Base-by-base conservation (phyloP, 2,113 vertebrate genomes). In the Cairina moschata region DNA sequence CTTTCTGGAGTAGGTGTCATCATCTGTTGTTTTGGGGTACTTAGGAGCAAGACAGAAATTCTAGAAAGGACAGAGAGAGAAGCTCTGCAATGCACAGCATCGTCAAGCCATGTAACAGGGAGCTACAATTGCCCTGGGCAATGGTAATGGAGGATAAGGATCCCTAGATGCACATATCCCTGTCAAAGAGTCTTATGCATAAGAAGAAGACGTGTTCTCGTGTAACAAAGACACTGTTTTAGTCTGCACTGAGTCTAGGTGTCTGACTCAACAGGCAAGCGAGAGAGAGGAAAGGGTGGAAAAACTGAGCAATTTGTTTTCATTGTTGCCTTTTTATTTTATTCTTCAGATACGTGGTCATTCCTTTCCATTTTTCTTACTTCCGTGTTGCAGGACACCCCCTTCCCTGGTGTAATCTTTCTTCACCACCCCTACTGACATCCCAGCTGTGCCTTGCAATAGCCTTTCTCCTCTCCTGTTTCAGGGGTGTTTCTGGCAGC, bases 291-390 rank as follows among this genome's bases (percentile, higher is more conserved):
- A 40, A 34, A 25, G 5, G 8, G 12, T 38, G 21, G 40, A 9
- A 36, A 81, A 87, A 26, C 0, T 0, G 5, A 89, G 28, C 13
- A 11, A 52, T 62, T 85, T 58, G 0, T 8, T 4, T 81, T 78
- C 32, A 15, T 83, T 62, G 2, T 32, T 74, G 29, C 0, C 50
- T 86, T 52, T 71, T 73, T 7, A 5, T 83, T 2, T 38, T 68
- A 56, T 32, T 73, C 5, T 77, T 88, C 56, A 71, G 42, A 50
- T 86, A 66, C 59, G 7, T 58, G 62, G 58, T 62, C 29, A 71
- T 75, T 52, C 28, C 14, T 60, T 86, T 88, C n/a, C 25, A 48
- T 79, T 86, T 44, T 48, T 86, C 50, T 36, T 74, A 15, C 31
- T 50, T 18, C 11, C 14, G 10, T 13, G 50, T 36, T 73, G 13